A percentile compares a stretch with the other conserved stretches of the same genome.
Evolutionary conservation across 2,113 vertebrate species (phyloP).

Genomic region (Neotragus pygmaeus): DNA sequence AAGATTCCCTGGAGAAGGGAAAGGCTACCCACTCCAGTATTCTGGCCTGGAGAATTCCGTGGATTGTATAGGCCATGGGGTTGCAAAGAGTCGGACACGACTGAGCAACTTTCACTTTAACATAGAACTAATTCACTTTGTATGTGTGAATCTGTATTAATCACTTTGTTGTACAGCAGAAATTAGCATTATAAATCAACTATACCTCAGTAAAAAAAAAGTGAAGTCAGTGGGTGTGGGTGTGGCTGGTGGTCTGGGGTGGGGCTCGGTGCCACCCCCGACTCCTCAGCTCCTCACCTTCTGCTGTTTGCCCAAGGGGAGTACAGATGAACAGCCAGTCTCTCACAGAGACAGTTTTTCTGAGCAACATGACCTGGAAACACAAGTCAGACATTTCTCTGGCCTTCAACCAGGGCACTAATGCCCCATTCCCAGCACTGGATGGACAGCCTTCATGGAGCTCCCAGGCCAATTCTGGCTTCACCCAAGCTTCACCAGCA

Average conservation of each 20-base stretch:
- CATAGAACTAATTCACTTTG: not conserved
- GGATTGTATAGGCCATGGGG: not conserved
- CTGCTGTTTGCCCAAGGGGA: not conserved
- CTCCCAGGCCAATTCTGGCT: not conserved
- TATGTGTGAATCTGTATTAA: not conserved
- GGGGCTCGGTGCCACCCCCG: fast-evolving
- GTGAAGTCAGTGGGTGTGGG: not conserved
- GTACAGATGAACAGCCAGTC: not conserved
- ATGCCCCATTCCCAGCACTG: not conserved
- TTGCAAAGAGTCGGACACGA: not conserved
- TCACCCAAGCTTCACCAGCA: not conserved
- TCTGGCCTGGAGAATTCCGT: not conserved
- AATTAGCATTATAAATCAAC: not conserved
- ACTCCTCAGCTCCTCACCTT: not conserved
- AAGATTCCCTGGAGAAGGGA: not conserved
- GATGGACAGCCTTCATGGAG: not conserved
- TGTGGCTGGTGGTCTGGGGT: not conserved
- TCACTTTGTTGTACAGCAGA: not conserved
- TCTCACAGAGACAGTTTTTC: not conserved
- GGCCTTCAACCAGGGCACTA: not conserved
- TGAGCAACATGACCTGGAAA: not conserved
- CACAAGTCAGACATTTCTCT: too few species aligned
- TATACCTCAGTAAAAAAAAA: not conserved
- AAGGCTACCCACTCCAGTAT: not conserved
- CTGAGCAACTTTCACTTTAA: not conserved